A percentile compares a stretch with the other conserved stretches of the same genome.
These are phyloP conservation scores for Manis pentadactyla DNA, from an alignment of 2,797 vertebrate species.

Conservation along the genomic window DNA sequence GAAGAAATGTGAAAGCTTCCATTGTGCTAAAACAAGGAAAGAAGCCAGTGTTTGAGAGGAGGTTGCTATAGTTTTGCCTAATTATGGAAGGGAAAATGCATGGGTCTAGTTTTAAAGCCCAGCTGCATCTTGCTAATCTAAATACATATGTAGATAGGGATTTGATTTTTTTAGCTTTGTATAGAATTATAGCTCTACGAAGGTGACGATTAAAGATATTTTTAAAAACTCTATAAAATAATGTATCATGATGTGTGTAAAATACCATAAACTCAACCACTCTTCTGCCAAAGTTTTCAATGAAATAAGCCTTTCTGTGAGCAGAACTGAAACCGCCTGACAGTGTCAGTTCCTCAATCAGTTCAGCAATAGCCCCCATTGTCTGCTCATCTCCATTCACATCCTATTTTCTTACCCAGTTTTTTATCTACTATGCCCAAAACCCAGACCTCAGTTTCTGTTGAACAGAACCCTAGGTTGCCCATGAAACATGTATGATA, in stretches of 20 bases:
- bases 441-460: background rate
- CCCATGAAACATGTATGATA: rapidly evolving
- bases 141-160: background rate
- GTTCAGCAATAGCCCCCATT: rapidly evolving
- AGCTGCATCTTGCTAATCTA: constrained; percentile 49
- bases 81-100: constrained; percentile 32
- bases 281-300: background rate
- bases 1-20: constrained; percentile 52
- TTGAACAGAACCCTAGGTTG: rapidly evolving
- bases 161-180: background rate
- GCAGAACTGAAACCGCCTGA: no score
- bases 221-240: background rate
- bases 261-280: background rate
- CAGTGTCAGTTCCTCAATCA: rapidly evolving
- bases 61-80: background rate
- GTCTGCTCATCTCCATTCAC: background rate
- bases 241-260: background rate
- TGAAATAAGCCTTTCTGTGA: background rate
- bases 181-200: background rate
- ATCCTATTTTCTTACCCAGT: background rate
- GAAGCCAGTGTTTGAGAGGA: background rate
- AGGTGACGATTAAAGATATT: background rate
- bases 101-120: background rate
- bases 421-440: rapidly evolving
- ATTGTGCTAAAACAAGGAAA: constrained; percentile 40